Conservation (phyloP, 2,113 vertebrate species). For the Geococcyx californianus region DNA sequence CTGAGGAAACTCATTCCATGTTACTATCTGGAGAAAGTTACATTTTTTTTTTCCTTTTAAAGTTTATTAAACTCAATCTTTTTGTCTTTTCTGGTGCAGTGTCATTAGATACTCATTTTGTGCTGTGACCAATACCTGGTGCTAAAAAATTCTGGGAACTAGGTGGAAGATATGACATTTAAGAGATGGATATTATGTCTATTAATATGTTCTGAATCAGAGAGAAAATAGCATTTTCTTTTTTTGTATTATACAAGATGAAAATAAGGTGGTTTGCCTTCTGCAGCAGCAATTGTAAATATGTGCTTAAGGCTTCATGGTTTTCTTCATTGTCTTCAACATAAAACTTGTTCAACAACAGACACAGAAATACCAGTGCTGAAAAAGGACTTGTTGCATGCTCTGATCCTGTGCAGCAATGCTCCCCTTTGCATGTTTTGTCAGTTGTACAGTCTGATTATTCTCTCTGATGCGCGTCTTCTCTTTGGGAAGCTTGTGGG, state of each 20-base stretch:
- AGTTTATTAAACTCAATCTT: background rate
- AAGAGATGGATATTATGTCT: background rate
- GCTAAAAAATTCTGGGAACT: background rate
- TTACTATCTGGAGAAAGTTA: background rate
- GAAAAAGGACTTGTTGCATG: background rate
- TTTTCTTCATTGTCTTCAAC: background rate
- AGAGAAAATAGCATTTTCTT: background rate
- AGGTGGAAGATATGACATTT: background rate
- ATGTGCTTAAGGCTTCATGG: background rate
- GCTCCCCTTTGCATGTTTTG: background rate
- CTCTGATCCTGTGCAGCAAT: background rate
- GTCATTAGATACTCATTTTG: background rate
- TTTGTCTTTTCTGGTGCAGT: background rate
- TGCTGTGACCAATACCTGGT: background rate
- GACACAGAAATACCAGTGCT: background rate
- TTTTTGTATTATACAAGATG: background rate
- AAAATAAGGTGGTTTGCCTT: background rate
- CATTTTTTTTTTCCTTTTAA: background rate
- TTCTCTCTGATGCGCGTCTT: conserved; percentile 29
- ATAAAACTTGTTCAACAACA: background rate
- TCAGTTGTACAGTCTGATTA: background rate
- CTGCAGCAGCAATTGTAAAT: background rate
- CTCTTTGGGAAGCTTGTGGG: background rate
- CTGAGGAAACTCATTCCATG: background rate
- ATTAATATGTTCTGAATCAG: background rate